These are phyloP conservation scores for Dinoponera quadriceps DNA, from an alignment of 1,140 invertebrate species.

Conservation along the genomic window DNA sequence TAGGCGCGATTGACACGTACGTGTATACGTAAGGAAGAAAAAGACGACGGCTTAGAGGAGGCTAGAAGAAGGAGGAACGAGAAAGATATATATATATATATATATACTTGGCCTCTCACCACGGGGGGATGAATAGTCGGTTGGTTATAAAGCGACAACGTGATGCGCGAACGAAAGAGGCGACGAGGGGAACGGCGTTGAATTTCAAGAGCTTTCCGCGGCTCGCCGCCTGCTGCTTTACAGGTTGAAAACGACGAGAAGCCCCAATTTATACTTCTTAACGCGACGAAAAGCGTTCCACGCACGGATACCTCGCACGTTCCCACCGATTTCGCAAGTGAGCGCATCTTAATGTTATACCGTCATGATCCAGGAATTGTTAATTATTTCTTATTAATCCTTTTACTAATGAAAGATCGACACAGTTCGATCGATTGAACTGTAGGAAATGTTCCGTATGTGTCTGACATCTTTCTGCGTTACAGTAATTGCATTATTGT, in stretches of 20 bases:
- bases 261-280: conserved; percentile 57
- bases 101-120: not conserved
- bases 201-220: conserved; percentile 50
- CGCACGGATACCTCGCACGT: not conserved
- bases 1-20: not conserved
- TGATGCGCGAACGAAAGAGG: conserved; percentile 43
- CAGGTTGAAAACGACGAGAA: conserved; percentile 34
- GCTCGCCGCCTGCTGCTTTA: conserved; percentile 31
- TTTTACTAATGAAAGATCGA: no score
- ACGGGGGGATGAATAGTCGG: conserved; percentile 33
- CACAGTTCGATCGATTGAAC: no score
- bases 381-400: no score
- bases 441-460: no score
- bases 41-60: not conserved
- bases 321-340: not conserved
- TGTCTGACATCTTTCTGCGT: no score
- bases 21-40: no score
- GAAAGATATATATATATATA: no score
- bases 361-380: no score
- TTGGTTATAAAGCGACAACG: conserved; percentile 58
- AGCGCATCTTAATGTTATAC: no score
- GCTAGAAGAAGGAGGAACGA: no score
- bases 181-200: conserved; percentile 17
- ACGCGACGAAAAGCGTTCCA: conserved; percentile 46
- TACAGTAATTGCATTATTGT: no score